Conservation (phyloP, 2,888 invertebrate genomes). For the Scaptomyza flava region DNA sequence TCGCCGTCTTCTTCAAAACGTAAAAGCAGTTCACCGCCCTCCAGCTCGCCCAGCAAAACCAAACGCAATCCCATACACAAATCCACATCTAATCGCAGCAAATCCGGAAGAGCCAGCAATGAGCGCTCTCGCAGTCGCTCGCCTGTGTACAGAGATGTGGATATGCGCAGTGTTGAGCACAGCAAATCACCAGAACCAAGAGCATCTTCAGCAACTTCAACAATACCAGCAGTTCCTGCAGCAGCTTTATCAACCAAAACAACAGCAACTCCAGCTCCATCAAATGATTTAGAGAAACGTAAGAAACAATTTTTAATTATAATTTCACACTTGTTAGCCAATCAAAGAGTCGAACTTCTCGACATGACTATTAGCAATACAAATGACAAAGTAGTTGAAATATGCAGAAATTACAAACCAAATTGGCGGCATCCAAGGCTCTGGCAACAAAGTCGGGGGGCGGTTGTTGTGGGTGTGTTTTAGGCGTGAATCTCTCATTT, state of each 20-base stretch:
- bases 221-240: constrained; percentile 14
- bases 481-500: constrained; percentile 22
- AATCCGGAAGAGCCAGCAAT: constrained; percentile 36
- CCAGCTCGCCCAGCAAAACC: constrained; percentile 73
- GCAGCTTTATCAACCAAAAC: constrained; percentile 4
- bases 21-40: constrained; percentile 79
- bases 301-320: constrained; percentile 80
- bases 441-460: constrained; percentile 34
- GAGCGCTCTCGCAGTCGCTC: constrained; percentile 81
- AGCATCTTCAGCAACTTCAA: constrained; percentile 7
- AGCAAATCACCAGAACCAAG: constrained; percentile 61
- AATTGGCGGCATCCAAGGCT: constrained; percentile 69
- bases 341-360: constrained; percentile 40
- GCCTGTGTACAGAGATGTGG: constrained; percentile 76
- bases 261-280: constrained; percentile 39
- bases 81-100: constrained; percentile 36
- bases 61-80: constrained; percentile 71
- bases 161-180: constrained; percentile 65
- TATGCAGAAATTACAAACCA: constrained; percentile 72
- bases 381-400: constrained; percentile 65
- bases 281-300: constrained; percentile 84
- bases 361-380: constrained; percentile 38
- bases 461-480: constrained; percentile 38
- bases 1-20: constrained; percentile 69
- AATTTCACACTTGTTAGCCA: constrained; percentile 72